These are phyloP conservation scores for Mechanitis mazaeus DNA, from an alignment of 2,888 invertebrate genomes.

Conservation along the genomic window DNA sequence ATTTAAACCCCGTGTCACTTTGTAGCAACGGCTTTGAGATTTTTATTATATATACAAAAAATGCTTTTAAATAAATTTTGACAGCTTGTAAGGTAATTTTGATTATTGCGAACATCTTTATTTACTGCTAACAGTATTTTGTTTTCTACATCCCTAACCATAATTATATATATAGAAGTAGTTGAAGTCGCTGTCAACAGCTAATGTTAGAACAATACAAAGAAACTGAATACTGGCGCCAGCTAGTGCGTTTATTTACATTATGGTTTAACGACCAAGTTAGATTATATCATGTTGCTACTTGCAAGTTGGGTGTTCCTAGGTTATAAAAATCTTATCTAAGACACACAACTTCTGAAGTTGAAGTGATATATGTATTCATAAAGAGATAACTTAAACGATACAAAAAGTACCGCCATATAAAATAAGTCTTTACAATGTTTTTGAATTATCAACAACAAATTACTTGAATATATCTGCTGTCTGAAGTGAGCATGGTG, in stretches of 20 bases:
- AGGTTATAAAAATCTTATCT: conserved; percentile 54
- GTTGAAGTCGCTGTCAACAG: no score
- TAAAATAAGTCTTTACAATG: conserved; percentile 11
- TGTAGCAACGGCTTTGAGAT: conserved; percentile 34
- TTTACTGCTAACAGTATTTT: no score
- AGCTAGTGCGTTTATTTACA: conserved; percentile 1
- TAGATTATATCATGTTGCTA: neutral
- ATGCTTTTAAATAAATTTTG: no score
- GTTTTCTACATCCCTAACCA: no score
- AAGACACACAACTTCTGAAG: conserved; percentile 59
- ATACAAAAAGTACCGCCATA: conserved; percentile 19
- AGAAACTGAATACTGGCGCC: conserved; percentile 3
- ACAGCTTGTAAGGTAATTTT: neutral
- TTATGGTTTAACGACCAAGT: neutral
- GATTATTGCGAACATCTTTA: no score
- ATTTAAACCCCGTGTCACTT: conserved; percentile 64
- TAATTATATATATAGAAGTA: no score
- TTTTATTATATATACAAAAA: conserved; percentile 11
- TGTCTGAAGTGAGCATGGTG: conserved; percentile 42
- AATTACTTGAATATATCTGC: conserved; percentile 15
- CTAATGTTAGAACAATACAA: neutral
- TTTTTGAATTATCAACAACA: conserved; percentile 16
- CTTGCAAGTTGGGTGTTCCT: conserved; percentile 47
- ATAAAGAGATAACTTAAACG: conserved; percentile 42
- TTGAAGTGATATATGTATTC: conserved; percentile 57